Evolutionary conservation across 2,113 vertebrate genomes (phyloP), one percentile per base, ranked within the genome.

Genomic region (Pteruthius melanotis): DNA sequence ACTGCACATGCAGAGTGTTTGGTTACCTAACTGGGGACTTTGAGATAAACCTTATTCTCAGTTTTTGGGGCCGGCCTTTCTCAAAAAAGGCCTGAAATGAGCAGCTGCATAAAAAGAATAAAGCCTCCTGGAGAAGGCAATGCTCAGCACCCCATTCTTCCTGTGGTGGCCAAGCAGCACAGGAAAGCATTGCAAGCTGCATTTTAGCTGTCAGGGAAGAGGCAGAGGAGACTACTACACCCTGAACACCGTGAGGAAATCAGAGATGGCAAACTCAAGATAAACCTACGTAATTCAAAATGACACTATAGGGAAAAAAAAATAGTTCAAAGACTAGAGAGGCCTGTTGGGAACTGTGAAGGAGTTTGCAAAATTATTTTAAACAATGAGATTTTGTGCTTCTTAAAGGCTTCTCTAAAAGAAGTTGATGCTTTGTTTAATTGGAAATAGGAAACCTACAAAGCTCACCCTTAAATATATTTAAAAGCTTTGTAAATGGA

Each of bases 401-500:
- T 87, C 91, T 93, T 60, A 85, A 37, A 80, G 57, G 26, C 53
- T 86, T 69, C 89, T 59, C 59, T 57, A 16, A 72, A 92, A 91
- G 44, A 54, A 93, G 68, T 17, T 6, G 2, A 35, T 6, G 13
- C 20, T 91, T 89, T 91, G 35, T 72, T 92, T 89, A 80, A 79
- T 47, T 92, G 33, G 64, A 83, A 85, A 64, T 50, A 23, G 54
- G 65, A 89, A 93, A 68, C 65, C 44, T 72, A 72, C 72, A 60
- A 94, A 94, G 42, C 35, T 89, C 69, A 45, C 70, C 70, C 85
- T 90, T 94, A 87, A 96, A 91, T 94, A 89, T 84, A 79, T 95
- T 96, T 94, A 61, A 96, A 91, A 95, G 80, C 80, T 90, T 97
- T 96, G 52, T 89, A 94, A 95, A 87, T 81, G 79, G 92, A 95